Percentiles rank a stretch among this genome's conserved stretches.
These are phyloP conservation scores for Agrypnia vestita DNA, from an alignment of 1,140 invertebrate genomes.

Conservation along the genomic window DNA sequence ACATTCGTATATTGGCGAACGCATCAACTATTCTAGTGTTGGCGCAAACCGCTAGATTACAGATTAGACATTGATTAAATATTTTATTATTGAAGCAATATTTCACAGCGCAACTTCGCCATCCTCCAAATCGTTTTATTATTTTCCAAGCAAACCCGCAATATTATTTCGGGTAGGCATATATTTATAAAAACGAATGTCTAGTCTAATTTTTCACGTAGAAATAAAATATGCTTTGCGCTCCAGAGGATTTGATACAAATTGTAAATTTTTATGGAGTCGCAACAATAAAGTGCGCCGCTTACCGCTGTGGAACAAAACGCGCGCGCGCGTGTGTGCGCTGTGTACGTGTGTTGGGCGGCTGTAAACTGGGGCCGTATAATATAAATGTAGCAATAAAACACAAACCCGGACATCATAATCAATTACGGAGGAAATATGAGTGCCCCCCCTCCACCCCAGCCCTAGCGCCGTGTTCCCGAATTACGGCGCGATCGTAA, in stretches of 20 bases:
- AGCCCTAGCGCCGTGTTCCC: background rate
- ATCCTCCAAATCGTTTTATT: too few relatives aligned
- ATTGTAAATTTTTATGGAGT: background rate
- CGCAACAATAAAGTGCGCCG: constrained; percentile 8
- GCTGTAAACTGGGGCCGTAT: background rate
- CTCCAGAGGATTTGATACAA: background rate
- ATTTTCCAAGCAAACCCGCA: too few relatives aligned
- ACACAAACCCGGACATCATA: constrained; percentile 33
- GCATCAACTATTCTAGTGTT: too few relatives aligned
- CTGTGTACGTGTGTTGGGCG: background rate
- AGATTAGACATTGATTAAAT: too few relatives aligned
- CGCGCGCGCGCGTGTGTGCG: background rate
- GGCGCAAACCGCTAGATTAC: too few relatives aligned
- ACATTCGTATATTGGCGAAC: too few relatives aligned
- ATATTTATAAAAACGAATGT: too few relatives aligned
- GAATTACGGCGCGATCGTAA: background rate
- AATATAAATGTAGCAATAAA: constrained; percentile 42
- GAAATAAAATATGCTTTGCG: background rate
- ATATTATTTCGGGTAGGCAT: too few relatives aligned
- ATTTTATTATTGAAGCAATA: too few relatives aligned
- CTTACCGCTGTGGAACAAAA: background rate
- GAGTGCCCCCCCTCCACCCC: background rate
- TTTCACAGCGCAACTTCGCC: too few relatives aligned
- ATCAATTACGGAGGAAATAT: constrained; percentile 29
- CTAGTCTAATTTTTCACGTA: background rate